phyloP scores from a whole-genome alignment of 2,113 vertebrate genomes.

The Furnarius figulus region DNA sequence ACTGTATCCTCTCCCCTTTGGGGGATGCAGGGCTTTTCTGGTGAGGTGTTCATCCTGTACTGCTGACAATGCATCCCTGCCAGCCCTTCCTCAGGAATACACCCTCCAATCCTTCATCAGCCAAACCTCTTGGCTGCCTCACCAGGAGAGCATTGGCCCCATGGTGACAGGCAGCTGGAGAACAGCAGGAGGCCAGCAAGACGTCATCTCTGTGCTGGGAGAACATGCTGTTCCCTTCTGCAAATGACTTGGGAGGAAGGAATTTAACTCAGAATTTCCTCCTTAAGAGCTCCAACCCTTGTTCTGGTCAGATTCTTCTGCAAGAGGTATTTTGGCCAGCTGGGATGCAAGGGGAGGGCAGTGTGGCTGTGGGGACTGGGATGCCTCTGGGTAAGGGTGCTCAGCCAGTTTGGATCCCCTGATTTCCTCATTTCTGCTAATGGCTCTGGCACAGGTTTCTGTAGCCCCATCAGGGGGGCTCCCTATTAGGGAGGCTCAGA shows the following conservation, averaged over 20 bases:
- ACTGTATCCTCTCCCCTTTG: not conserved
- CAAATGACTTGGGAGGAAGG: slow-evolving; percentile 10
- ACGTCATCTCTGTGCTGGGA: slow-evolving; percentile 24
- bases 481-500: not conserved
- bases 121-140: not conserved
- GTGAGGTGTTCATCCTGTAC: accelerated
- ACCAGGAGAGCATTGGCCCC: not conserved
- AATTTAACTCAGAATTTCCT: slow-evolving; percentile 53
- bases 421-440: not conserved
- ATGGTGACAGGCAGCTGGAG: not conserved
- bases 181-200: slow-evolving; percentile 3
- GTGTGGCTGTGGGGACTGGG: not conserved
- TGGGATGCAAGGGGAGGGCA: not conserved
- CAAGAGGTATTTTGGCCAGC: not conserved
- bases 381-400: not conserved
- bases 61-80: accelerated
- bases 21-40: not conserved
- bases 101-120: not conserved
- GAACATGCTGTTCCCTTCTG: slow-evolving; percentile 41
- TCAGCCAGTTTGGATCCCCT: not conserved
- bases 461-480: not conserved
- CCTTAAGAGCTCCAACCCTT: not conserved
- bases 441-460: not conserved
- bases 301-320: not conserved
- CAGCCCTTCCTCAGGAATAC: accelerated